Percentiles rank a stretch among this genome's conserved stretches.
Evolutionary conservation across 1,140 invertebrate species (phyloP).

Genomic region (Notospermus geniculatus): DNA sequence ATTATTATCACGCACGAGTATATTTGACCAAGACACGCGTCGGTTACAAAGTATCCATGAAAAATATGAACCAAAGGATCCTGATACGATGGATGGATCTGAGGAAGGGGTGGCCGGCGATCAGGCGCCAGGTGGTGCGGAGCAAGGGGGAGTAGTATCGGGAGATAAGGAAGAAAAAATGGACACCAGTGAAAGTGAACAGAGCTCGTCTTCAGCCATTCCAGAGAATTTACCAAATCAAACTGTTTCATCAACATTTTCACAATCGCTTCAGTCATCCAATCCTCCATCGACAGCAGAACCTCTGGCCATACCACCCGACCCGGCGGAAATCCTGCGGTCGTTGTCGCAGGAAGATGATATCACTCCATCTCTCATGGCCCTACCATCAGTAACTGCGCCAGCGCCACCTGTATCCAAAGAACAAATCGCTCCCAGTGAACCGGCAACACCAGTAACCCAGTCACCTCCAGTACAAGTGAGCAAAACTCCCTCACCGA

Average conservation of each 20-base stretch:
- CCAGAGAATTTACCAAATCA: background rate
- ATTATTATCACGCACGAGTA: slow-evolving; percentile 80
- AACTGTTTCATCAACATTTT: background rate
- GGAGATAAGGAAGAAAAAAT: no score
- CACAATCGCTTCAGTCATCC: background rate
- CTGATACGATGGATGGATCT: slow-evolving; percentile 14
- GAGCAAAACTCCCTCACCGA: no score
- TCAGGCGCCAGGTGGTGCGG: slow-evolving; percentile 45
- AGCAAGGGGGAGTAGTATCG: slow-evolving; percentile 41
- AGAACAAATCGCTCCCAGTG: no score
- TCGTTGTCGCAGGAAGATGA: no score
- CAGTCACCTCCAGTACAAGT: no score
- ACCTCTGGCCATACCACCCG: no score
- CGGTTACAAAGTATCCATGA: slow-evolving; percentile 83
- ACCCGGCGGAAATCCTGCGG: no score
- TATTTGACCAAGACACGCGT: slow-evolving; percentile 94
- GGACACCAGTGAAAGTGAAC: slow-evolving; percentile 36
- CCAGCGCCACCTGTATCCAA: no score
- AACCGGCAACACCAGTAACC: no score
- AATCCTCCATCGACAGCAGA: background rate
- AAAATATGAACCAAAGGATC: slow-evolving; percentile 74
- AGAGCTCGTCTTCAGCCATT: slow-evolving; percentile 16
- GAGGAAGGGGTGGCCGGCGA: slow-evolving; percentile 21
- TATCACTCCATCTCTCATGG: no score
- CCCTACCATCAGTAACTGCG: no score